Evolutionary conservation across 2,888 invertebrate species (phyloP), one percentile per base, ranked within the genome.

Genomic region (Pegoplata infirma): DNA sequence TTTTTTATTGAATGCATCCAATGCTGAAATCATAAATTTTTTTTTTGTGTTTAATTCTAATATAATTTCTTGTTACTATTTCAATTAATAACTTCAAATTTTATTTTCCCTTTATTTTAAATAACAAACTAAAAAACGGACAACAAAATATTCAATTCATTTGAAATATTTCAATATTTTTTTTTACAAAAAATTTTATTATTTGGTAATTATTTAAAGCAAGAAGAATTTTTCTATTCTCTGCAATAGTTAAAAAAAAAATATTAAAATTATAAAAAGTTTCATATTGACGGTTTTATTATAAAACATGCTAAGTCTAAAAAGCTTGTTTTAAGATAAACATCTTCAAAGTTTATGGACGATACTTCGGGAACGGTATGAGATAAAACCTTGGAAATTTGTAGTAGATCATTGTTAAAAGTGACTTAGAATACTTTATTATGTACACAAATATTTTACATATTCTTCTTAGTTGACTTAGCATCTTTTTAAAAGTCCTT

Each of bases 211-310:
- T 66, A 10, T 46, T 17, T 44, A 74, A 76, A 86, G 85, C 84
- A 88, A 84, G 86, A 88, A 82, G 85, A 86, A 80, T 87, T 85
- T 80, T 87, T 87, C 81, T 87, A 87, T 84, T 84, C 86, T 74
- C 82, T 87, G 81, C 85, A 88, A 84, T 87, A 85, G 85, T 53
- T 67, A 36, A 6, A 58, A 14, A 49, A 28, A 69, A 67, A 8
- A 36, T 28, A 28, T 28, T 8, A 3, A 28, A 28, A 28, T 28
- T 28, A 28, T 6, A 28, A 28, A 28, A 6, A 8, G 6, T 4
- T 28, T 28, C 8, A 28, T n/a, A n/a, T n/a, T n/a, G n/a, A n/a
- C n/a, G n/a, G n/a, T n/a, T n/a, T n/a, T n/a, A n/a, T n/a, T n/a
- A n/a, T n/a, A n/a, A n/a, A n/a, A n/a, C n/a, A n/a, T n/a, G n/a